These are phyloP conservation scores for Zaprionus bogoriensis DNA, from an alignment of 2,888 invertebrate species.

Conservation along the genomic window DNA sequence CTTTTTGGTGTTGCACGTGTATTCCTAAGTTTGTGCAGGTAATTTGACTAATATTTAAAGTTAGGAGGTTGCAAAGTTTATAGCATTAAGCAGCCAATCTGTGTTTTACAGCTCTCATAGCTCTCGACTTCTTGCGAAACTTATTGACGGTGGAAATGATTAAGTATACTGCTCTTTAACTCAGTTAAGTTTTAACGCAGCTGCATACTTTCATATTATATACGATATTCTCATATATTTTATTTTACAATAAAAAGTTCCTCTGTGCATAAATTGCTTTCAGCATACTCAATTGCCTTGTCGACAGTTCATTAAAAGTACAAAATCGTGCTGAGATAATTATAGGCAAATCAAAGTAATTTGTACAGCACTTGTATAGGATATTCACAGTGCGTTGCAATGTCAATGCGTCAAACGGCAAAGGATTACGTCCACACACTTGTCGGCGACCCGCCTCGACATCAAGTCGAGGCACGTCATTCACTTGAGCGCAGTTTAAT, in stretches of 20 bases:
- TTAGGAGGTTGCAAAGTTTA: background rate
- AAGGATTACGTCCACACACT: background rate
- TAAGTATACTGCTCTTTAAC: background rate
- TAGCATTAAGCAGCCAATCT: background rate
- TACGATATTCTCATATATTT: no score
- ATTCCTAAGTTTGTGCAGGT: background rate
- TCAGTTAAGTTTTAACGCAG: no score
- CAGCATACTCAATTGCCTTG: background rate
- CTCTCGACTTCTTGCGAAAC: no score
- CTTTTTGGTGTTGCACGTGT: background rate
- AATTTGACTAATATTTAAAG: background rate
- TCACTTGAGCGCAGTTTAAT: constrained; percentile 54
- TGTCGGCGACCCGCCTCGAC: constrained; percentile 2
- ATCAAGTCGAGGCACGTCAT: constrained; percentile 20
- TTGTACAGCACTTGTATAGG: background rate
- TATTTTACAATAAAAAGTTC: background rate
- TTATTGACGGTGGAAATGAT: background rate
- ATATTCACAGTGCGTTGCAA: constrained; percentile 1
- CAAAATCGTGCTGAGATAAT: background rate
- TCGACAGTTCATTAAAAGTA: constrained; percentile 19
- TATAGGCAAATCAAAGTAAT: background rate
- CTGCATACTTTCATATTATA: no score
- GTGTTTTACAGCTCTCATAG: background rate
- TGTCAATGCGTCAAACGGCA: constrained; percentile 3
- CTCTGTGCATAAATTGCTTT: background rate